Conservation (phyloP, 2,113 vertebrate genomes). For the Notothenia rossii region DNA sequence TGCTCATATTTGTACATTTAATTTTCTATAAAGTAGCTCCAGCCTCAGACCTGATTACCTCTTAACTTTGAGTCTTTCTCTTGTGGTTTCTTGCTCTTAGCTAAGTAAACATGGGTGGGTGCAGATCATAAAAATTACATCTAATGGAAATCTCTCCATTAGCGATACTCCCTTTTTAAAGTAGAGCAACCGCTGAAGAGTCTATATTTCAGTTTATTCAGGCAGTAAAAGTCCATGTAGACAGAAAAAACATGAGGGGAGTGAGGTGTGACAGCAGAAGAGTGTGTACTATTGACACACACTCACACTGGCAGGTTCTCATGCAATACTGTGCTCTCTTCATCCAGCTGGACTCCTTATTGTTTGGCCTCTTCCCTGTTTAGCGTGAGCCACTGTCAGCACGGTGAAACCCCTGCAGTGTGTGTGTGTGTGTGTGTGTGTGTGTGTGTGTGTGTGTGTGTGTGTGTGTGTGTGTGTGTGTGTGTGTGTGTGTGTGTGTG, state of each 20-base stretch:
- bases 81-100: constrained; percentile 33
- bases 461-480: constrained; percentile 15
- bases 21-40: constrained; percentile 13
- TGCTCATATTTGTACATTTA: neutral
- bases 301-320: constrained; percentile 39
- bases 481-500: neutral
- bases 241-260: neutral
- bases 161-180: constrained; percentile 23
- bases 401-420: constrained; percentile 50
- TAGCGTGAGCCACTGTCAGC: constrained; percentile 58
- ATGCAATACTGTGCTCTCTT: constrained; percentile 19
- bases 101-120: constrained; percentile 49
- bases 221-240: constrained; percentile 3
- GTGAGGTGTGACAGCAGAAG: constrained; percentile 19
- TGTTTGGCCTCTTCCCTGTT: constrained; percentile 63
- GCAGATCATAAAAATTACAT: constrained; percentile 25
- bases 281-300: constrained; percentile 40
- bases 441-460: constrained; percentile 6
- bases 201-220: constrained; percentile 22
- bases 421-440: constrained; percentile 1
- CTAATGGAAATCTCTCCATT: constrained; percentile 23
- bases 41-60: constrained; percentile 41
- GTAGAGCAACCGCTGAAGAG: neutral
- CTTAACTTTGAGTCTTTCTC: neutral
- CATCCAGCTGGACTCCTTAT: constrained; percentile 57